A percentile compares a stretch with the other conserved stretches of the same genome.
Evolutionary conservation across 2,113 vertebrate genomes (phyloP).

Genomic region (Anoplopoma fimbria): DNA sequence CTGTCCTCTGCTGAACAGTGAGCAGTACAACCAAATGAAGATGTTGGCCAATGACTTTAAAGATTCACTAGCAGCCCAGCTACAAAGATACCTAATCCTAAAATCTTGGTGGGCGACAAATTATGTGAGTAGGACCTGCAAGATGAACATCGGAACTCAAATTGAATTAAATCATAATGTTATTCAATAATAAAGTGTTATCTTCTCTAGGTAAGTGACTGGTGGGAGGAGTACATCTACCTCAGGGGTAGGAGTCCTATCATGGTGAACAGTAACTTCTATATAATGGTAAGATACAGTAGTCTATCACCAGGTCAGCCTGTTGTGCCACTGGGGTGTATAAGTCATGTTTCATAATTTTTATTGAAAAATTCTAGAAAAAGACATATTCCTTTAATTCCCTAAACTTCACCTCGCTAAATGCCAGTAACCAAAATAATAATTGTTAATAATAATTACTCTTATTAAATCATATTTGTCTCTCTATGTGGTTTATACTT

Average conservation of each 20-base stretch:
- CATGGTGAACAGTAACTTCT: slow-evolving; percentile 99
- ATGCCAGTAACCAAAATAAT: neutral
- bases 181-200: neutral
- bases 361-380: neutral
- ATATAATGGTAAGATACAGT: slow-evolving; percentile 88
- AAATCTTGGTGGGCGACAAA: slow-evolving; percentile 97
- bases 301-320: neutral
- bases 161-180: neutral
- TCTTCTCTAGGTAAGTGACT: slow-evolving; percentile 79
- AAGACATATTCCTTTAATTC: neutral
- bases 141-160: neutral
- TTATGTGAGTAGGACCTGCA: slow-evolving; percentile 86
- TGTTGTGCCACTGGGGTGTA: neutral
- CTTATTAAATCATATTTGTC: neutral
- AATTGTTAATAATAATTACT: neutral
- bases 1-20: slow-evolving; percentile 86
- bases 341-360: neutral
- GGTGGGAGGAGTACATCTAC: slow-evolving; percentile 94
- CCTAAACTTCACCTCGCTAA: neutral
- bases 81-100: slow-evolving; percentile 92
- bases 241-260: slow-evolving; percentile 89
- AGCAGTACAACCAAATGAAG: slow-evolving; percentile 87
- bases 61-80: slow-evolving; percentile 83
- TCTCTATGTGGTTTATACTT: neutral
- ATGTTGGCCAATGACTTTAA: slow-evolving; percentile 89